Evolutionary conservation across 2,888 invertebrate species (phyloP).

Genomic region (Perizoma affinitatum): DNA sequence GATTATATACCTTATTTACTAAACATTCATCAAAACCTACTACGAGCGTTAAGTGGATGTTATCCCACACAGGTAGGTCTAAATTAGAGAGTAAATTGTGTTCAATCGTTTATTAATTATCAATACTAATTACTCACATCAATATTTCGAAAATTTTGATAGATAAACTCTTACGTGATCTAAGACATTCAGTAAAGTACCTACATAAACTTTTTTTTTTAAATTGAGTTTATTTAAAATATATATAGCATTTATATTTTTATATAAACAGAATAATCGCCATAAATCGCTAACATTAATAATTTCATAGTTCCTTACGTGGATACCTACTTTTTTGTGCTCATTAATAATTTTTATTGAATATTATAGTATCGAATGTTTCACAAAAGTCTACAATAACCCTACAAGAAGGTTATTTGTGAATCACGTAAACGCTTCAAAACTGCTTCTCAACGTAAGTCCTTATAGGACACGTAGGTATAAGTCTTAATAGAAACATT

Average conservation of each 20-base stretch:
- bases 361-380: conserved; percentile 12
- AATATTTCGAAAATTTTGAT: conserved; percentile 14
- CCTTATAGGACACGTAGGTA: no score
- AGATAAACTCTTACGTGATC: conserved; percentile 15
- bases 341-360: conserved; percentile 24
- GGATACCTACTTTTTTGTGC: conserved; percentile 17
- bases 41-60: not conserved
- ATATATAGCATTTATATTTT: conserved; percentile 24
- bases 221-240: conserved; percentile 23
- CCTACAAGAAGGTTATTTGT: conserved; percentile 4
- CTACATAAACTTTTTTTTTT: no score
- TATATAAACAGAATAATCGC: conserved; percentile 27
- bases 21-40: conserved; percentile 12
- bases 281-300: conserved; percentile 15
- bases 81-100: conserved; percentile 32
- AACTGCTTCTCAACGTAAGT: no score
- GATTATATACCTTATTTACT: conserved; percentile 29
- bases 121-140: conserved; percentile 12
- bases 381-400: conserved; percentile 6
- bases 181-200: conserved; percentile 1
- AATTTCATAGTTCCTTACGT: conserved; percentile 13
- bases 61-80: conserved; percentile 16
- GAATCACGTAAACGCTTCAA: no score
- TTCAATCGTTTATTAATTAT: conserved; percentile 34
- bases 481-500: no score